phyloP scores from a whole-genome alignment of 2,888 invertebrate genomes.

The Platynereis dumerilii region DNA sequence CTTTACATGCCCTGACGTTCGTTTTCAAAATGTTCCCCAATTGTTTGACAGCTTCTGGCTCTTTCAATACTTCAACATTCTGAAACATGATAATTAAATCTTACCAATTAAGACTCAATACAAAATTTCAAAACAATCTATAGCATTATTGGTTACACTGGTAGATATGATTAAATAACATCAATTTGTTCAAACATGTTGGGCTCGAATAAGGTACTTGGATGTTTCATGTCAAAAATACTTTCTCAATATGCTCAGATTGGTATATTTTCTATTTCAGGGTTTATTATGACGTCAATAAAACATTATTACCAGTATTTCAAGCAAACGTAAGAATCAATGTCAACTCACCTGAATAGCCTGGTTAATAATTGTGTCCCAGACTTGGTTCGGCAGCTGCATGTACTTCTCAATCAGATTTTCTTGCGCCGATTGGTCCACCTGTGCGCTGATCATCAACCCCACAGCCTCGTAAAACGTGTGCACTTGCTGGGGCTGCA shows the following conservation, averaged over 20 bases:
- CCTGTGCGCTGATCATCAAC: conserved; percentile 97
- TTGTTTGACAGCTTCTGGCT: conserved; percentile 95
- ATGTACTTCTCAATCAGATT: conserved; percentile 96
- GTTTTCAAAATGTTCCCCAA: conserved; percentile 97
- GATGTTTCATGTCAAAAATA: no score
- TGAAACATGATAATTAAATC: no score
- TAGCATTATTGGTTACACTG: no score
- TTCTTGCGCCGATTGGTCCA: conserved; percentile 89
- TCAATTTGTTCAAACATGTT: no score
- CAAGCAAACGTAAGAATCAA: no score
- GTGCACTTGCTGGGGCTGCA: conserved; percentile 96
- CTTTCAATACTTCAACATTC: conserved; percentile 95
- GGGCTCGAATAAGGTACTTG: no score
- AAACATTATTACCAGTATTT: conserved; percentile 29
- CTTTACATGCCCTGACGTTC: conserved; percentile 98
- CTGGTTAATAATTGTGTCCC: conserved; percentile 98
- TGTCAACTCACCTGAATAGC: conserved; percentile 77
- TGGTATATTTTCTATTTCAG: no score
- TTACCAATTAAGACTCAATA: no score
- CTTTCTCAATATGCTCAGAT: no score
- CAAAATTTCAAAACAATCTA: no score
- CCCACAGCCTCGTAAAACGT: conserved; percentile 99
- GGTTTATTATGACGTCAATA: no score
- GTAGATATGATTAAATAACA: no score
- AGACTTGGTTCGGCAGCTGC: conserved; percentile 94